Conservation (phyloP, 2,888 invertebrate species). For the Hipparchia sbordonii region DNA sequence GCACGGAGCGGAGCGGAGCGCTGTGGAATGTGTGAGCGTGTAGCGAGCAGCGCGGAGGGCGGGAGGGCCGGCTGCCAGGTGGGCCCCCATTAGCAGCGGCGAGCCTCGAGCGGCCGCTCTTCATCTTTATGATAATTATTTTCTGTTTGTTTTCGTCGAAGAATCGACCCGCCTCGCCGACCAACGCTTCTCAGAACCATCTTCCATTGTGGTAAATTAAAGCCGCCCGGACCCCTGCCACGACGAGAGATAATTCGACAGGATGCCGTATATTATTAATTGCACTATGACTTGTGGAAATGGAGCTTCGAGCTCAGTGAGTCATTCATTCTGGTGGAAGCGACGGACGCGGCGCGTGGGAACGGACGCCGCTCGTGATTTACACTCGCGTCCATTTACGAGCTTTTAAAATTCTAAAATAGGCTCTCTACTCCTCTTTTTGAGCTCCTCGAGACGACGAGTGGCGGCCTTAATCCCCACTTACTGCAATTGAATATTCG, state of each 20-base stretch:
- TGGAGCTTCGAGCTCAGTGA: conserved; percentile 79
- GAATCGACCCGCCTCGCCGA: conserved; percentile 79
- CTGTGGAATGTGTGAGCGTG: conserved; percentile 48
- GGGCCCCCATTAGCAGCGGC: conserved; percentile 79
- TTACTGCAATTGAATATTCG: conserved; percentile 55
- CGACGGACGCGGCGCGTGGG: conserved; percentile 72
- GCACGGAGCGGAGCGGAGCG: conserved; percentile 15
- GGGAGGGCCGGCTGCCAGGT: conserved; percentile 66
- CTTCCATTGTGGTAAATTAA: conserved; percentile 83
- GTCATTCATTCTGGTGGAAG: conserved; percentile 77
- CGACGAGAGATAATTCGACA: conserved; percentile 82
- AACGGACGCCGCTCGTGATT: conserved; percentile 66
- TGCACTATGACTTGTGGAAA: conserved; percentile 84
- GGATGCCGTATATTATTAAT: conserved; percentile 84
- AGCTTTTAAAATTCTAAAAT: conserved; percentile 59
- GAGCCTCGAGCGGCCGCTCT: conserved; percentile 79
- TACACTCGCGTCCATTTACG: conserved; percentile 59
- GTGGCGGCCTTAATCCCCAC: conserved; percentile 41
- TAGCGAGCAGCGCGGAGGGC: conserved; percentile 35
- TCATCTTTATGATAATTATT: conserved; percentile 84
- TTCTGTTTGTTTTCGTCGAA: conserved; percentile 83
- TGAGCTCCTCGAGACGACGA: conserved; percentile 49
- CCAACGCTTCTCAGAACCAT: conserved; percentile 79
- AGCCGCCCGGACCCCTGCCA: conserved; percentile 82
- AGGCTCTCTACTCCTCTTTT: conserved; percentile 51